Evolutionary conservation across 1,140 invertebrate species (phyloP), one percentile per base, ranked within the genome.

Genomic region (Sitophilus oryzae): DNA sequence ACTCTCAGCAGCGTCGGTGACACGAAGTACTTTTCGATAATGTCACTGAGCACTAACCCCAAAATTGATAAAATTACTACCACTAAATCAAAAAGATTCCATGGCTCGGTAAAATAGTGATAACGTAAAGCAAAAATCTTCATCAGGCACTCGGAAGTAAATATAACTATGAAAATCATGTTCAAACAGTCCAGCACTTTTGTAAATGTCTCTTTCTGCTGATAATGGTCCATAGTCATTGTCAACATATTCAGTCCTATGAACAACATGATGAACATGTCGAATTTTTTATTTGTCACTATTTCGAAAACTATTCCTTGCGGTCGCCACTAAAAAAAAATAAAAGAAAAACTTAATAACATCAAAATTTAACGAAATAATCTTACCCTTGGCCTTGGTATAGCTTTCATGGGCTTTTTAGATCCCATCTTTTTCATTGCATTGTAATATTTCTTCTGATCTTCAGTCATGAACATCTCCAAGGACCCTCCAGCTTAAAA

Each of bases 391-490:
- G 96, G 95, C 74, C 93, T 85, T 61, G 95, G 94, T 73, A 95
- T 96, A 56, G 95, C 93, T 81, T 98, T 98, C 69, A 96, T 80
- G 35, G 95, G 96, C 76, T 96, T 94, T 74, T 97, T 98, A 30
- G 89, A 93, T 61, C 93, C 91, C 93, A 98, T 97, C 77, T 97
- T 96, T 76, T 98, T 98, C 96, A 98, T 98, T 48, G 95, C 95
- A 75, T 96, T 96, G 79, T 98, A 98, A 76, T 98, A 98, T 78
- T 98, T 98, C 82, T 98, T 98, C 77, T 98, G 96, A 78, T 98
- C 94, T 75, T 98, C 95, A 61, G 95, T 98, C 95, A 98, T 98
- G 80, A 98, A 98, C 92, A 98, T 95, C 75, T 98, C 95, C 41
- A 98, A 79, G 59, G 94, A 97, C 62, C 94, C 95, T 69, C 96